These are phyloP conservation scores for Tetrao urogallus DNA, from an alignment of 2,113 vertebrate genomes.

Conservation along the genomic window DNA sequence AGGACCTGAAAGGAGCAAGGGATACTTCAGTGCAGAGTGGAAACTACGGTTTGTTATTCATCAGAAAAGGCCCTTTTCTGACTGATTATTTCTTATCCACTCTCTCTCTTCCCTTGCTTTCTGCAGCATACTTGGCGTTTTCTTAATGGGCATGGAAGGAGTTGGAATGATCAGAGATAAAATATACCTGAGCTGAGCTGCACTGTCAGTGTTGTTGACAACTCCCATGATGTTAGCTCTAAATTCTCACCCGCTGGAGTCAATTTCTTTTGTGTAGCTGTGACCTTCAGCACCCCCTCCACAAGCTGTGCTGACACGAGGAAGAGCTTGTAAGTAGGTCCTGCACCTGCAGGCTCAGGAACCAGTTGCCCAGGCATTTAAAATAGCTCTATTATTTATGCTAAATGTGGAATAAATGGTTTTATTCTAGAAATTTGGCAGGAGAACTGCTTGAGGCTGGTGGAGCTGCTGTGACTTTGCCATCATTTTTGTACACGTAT, in stretches of 20 bases:
- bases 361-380: not conserved
- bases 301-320: not conserved
- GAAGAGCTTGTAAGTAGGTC: not conserved
- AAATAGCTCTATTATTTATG: not conserved
- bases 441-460: accelerated
- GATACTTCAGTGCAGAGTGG: not conserved
- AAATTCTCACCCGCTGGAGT: not conserved
- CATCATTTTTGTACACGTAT: not conserved
- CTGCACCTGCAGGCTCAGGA: not conserved
- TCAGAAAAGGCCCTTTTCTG: not conserved
- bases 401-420: not conserved
- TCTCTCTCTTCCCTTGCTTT: not conserved
- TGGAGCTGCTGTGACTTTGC: not conserved
- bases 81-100: not conserved
- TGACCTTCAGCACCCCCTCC: not conserved
- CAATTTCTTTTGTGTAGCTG: not conserved
- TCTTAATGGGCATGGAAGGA: not conserved
- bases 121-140: not conserved
- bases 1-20: not conserved
- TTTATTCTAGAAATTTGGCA: not conserved
- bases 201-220: not conserved
- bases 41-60: not conserved
- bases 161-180: not conserved
- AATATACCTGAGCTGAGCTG: not conserved
- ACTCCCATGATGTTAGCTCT: not conserved